A percentile compares a stretch with the other conserved stretches of the same genome.
Conservation (phyloP, 2,888 invertebrate genomes). For the Hecatera dysodea region DNA sequence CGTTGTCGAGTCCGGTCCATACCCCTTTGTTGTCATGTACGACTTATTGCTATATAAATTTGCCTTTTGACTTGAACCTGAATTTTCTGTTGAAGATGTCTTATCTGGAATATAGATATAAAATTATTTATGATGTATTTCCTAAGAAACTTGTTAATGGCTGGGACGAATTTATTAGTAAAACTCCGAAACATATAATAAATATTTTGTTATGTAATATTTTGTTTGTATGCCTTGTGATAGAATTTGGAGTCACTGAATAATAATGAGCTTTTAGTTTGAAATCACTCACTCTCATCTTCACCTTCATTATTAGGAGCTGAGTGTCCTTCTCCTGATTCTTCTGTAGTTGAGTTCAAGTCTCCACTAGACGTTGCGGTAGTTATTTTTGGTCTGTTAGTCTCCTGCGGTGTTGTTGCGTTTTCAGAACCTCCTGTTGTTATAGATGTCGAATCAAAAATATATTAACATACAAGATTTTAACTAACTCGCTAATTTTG, state of each 20-base stretch:
- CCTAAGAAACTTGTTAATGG: no score
- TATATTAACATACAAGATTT: not conserved
- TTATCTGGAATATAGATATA: slow-evolving; percentile 23
- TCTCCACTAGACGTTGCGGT: not conserved
- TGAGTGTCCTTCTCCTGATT: not conserved
- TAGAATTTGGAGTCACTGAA: not conserved
- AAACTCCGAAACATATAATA: not conserved
- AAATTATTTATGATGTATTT: not conserved
- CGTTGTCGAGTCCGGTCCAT: not conserved
- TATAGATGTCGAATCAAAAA: not conserved
- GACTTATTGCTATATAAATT: not conserved
- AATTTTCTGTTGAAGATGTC: not conserved
- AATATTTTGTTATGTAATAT: no score
- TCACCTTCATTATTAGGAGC: slow-evolving; percentile 6
- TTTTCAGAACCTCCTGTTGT: not conserved
- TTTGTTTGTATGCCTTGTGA: not conserved
- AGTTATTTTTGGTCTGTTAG: slow-evolving; percentile 6
- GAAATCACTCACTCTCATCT: not conserved
- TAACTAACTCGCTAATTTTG: no score
- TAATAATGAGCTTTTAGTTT: not conserved
- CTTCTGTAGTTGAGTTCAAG: not conserved
- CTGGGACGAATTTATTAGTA: not conserved
- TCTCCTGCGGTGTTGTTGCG: not conserved
- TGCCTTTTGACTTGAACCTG: slow-evolving; percentile 7
- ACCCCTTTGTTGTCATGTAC: not conserved